Base-by-base conservation (phyloP, 2,888 invertebrate species). In the Melieria crassipennis region DNA sequence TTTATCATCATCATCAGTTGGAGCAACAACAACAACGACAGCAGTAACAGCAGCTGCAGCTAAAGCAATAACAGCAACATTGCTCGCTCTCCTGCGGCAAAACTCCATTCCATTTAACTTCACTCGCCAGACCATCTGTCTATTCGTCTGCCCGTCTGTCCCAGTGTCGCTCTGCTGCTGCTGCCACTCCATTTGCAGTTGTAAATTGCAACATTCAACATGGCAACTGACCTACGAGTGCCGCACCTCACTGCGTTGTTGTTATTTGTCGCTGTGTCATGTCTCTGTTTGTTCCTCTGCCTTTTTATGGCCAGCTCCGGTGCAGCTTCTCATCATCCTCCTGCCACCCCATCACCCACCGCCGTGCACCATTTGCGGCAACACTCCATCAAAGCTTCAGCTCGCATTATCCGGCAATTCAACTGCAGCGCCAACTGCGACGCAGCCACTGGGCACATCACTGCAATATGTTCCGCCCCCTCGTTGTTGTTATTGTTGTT, bases 181-280 rank as follows among this genome's bases (percentile, higher is more conserved):
- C 76, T 79, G 78, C 75, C 73, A 61, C 65, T 65, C 66, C 65
- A 65, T 45, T 67, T 64, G 70, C 64, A 45, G 62, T 45, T 46
- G 47, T 11, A 43, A 47, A 30, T 46, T 48, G 6, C 11, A 58
- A 13, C 42, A 16, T 16, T 47, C 47, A 47, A 46, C 62, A 13
- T 10, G 61, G 61, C 61, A 45, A 61, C 61, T 61, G 61, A 61
- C 61, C 61, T 43, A 45, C 45, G 61, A 61, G 61, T 61, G 52
- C 65, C 52, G 13, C 52, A 30, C 30, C 30, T 30, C 3, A 30
- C 30, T n/a, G 11, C 52, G 52, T 52, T 52, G 7, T 52, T 52
- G 52, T 52, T 52, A 13, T 52, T 52, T 52, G 13, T 13, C 52
- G 52, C 52, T 52, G 11, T 50, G 11, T 52, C 52, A 52, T 30